Base-by-base conservation (phyloP, 1,140 invertebrate species). In the Cylas formicarius region DNA sequence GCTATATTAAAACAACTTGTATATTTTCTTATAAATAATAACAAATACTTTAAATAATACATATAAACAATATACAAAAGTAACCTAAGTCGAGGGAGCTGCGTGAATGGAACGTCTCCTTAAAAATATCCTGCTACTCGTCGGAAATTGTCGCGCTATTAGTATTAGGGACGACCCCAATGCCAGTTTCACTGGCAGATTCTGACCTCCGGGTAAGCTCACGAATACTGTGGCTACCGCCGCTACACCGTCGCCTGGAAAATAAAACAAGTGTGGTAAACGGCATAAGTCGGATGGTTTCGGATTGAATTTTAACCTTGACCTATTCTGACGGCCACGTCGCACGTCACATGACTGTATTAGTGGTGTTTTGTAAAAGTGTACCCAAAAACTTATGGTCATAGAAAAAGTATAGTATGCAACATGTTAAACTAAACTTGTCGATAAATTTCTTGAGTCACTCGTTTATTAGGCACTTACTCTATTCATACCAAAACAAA, bases 151-250 rank as follows among this genome's bases (percentile, higher is more conserved):
- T 50, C 80, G 70, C 4, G 78, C 72, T 36, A 85, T 65, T 38
- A 84, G 69, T 54, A 86, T 81, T 23, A 88, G 67, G 5, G 80
- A 79, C 20, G 84, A 86, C 24, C 79, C 84, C 16, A 87, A 67
- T 11, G 80, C 76, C 42, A 89, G 67, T 52, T 80, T 79, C 3
- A 84, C 80, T 2, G 82, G 81, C 11, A 82, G 80, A 32, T 74
- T 70, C 16, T 72, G 67, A 0, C 84, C 86, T n/a, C 89, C 89
- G 2, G 90, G 89, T 44, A 92, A 67, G 55, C 82, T 81, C 27
- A 97, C 81, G 50, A 96, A 81, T 21, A 94, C 82, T 0, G 92
- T 92, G 9, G 84, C 84, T 9, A 96, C 86, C 2, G 88, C 90
- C 1, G 90, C 89, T 9, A 86, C 71, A 6, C 83, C 84, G 69